Conservation (phyloP, 1,140 invertebrate genomes). For the Micrasema minimum region DNA sequence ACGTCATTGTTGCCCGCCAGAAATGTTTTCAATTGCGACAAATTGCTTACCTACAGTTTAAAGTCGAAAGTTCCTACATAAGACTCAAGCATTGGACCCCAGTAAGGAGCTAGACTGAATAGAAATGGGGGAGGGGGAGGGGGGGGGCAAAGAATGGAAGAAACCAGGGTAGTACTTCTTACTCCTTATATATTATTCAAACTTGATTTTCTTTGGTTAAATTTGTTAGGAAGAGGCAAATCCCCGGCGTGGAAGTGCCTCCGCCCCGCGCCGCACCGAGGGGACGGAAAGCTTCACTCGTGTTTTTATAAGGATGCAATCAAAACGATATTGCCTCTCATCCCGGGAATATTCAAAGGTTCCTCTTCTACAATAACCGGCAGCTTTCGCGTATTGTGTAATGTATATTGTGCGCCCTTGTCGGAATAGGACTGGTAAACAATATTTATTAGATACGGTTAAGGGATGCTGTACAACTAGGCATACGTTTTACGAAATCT, state of each 20-base stretch:
- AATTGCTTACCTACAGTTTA: no score
- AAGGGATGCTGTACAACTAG: constrained; percentile 12
- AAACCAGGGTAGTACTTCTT: constrained; percentile 40
- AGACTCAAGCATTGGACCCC: no score
- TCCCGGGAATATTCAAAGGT: constrained; percentile 32
- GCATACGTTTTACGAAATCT: no score
- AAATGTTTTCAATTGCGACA: no score
- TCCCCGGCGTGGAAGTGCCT: constrained; percentile 51
- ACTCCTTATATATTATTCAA: constrained; percentile 54
- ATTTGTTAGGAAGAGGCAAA: constrained; percentile 54
- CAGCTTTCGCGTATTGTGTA: constrained; percentile 24
- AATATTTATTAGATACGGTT: constrained; percentile 13
- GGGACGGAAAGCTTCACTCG: constrained; percentile 30
- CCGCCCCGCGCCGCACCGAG: constrained; percentile 38
- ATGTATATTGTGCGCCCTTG: constrained; percentile 13
- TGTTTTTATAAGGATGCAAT: constrained; percentile 48
- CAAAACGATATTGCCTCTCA: constrained; percentile 51
- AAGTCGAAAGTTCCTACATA: no score
- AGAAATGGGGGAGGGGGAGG: neutral
- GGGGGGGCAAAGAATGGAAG: constrained; percentile 13
- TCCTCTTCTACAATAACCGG: constrained; percentile 38
- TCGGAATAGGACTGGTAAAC: neutral
- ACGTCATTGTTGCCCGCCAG: no score
- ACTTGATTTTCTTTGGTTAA: constrained; percentile 55
- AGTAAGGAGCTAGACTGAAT: no score